These are phyloP conservation scores for Numenius arquata DNA, from an alignment of 2,113 vertebrate genomes.

Conservation along the genomic window DNA sequence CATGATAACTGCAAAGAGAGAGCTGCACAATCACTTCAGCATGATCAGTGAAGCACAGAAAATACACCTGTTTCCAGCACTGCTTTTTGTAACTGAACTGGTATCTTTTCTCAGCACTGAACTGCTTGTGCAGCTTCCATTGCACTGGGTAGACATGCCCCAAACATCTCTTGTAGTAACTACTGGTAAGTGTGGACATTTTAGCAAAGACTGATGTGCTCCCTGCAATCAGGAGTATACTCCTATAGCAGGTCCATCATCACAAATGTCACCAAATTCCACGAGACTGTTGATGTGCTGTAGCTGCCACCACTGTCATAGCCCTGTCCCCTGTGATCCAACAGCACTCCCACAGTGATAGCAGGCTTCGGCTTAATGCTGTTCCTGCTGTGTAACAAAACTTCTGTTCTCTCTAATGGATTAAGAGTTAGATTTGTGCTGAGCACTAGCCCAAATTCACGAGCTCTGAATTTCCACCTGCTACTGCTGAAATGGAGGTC, in stretches of 20 bases:
- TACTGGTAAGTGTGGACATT: neutral
- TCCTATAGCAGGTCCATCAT: neutral
- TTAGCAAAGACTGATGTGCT: neutral
- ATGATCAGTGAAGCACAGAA: neutral
- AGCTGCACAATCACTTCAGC: neutral
- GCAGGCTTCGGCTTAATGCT: neutral
- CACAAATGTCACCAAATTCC: neutral
- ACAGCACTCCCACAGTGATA: neutral
- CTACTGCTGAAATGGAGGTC: neutral
- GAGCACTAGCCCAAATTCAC: neutral
- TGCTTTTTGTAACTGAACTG: neutral
- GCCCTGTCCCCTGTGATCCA: fast-evolving
- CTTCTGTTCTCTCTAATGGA: neutral
- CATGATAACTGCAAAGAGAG: neutral
- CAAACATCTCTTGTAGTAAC: neutral
- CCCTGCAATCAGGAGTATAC: neutral
- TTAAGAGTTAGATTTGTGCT: neutral
- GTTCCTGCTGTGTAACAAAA: neutral
- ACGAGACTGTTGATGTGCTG: fast-evolving
- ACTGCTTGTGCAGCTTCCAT: neutral
- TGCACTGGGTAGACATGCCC: neutral
- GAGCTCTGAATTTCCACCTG: neutral
- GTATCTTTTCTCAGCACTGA: neutral
- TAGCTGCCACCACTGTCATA: neutral
- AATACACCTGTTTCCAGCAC: neutral